Base-by-base conservation (phyloP, 2,113 vertebrate genomes). In the Austrofundulus limnaeus region DNA sequence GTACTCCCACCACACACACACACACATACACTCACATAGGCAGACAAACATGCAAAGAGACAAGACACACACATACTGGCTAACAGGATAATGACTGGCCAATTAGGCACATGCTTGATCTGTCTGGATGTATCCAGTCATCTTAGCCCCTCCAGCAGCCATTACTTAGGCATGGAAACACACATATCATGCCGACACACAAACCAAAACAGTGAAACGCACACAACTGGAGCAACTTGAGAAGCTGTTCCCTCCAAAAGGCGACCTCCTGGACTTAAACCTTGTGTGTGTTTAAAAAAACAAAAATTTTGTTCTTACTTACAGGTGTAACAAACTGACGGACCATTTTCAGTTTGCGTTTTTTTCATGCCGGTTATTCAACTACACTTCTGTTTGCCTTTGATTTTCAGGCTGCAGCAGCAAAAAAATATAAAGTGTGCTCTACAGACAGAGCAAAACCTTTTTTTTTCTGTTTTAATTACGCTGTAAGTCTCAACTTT, bases 1-100 rank as follows among this genome's bases (percentile, higher is more conserved):
- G n/a, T 50, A 81, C 61, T 43, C 48, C 17, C 13, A 14, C 15
- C 11, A 43, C 70, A 61, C 39, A 56, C 11, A 43, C 70, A 61
- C 39, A 56, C n/a, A n/a, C n/a, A n/a, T n/a, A n/a, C n/a, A n/a
- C n/a, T n/a, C n/a, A n/a, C 37, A 42, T 23, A 37, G 47, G 53
- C 61, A 59, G 37, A 72, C 49, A 63, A 39, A 47, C 38, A 54
- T 56, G 55, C 65, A 59, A 43, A 48, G 24, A 62, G 48, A 72
- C 12, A 63, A 45, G n/a, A 42, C 19, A 61, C 50, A 68, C 64
- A 70, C 52, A 66, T 66, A 56, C 50, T 61, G 38, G 56, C 77
- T 83, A 87, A 90, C 83, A 84, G 84, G 82, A 90, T 91, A 92
- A 90, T 88, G 65, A 87, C 81, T 75, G 88, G 70, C 76, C 88